phyloP scores from a whole-genome alignment of 1,140 invertebrate genomes.

The Ooceraea biroi region DNA sequence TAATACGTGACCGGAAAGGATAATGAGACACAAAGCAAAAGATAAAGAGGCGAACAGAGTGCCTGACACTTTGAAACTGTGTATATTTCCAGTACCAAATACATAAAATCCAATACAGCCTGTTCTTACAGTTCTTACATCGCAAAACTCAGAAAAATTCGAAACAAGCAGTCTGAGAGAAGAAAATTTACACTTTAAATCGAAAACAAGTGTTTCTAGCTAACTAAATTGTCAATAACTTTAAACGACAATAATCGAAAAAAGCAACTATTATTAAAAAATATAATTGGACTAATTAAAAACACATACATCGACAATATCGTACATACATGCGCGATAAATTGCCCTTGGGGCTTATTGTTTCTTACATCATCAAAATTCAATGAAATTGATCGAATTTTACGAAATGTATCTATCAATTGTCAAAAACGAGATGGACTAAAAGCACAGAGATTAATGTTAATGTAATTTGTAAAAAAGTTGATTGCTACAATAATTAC shows the following conservation, averaged over 20 bases:
- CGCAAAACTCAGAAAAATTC: constrained; percentile 33
- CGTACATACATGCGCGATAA: background rate
- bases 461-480: background rate
- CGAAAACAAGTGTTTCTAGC: background rate
- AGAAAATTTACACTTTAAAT: constrained; percentile 46
- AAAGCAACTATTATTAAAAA: constrained; percentile 18
- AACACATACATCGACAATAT: constrained; percentile 49
- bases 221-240: constrained; percentile 1
- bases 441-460: constrained; percentile 37
- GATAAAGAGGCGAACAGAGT: too few species aligned
- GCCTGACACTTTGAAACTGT: constrained; percentile 64
- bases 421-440: background rate
- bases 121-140: constrained; percentile 70
- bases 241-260: constrained; percentile 16
- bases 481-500: constrained; percentile 31
- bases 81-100: constrained; percentile 75
- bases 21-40: too few species aligned
- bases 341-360: constrained; percentile 30
- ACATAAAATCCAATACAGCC: constrained; percentile 63
- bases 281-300: constrained; percentile 34
- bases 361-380: constrained; percentile 20
- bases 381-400: background rate
- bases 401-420: background rate
- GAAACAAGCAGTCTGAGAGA: constrained; percentile 12
- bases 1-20: too few species aligned